Evolutionary conservation across 2,113 vertebrate species (phyloP).

Genomic region (Guaruba guarouba): DNA sequence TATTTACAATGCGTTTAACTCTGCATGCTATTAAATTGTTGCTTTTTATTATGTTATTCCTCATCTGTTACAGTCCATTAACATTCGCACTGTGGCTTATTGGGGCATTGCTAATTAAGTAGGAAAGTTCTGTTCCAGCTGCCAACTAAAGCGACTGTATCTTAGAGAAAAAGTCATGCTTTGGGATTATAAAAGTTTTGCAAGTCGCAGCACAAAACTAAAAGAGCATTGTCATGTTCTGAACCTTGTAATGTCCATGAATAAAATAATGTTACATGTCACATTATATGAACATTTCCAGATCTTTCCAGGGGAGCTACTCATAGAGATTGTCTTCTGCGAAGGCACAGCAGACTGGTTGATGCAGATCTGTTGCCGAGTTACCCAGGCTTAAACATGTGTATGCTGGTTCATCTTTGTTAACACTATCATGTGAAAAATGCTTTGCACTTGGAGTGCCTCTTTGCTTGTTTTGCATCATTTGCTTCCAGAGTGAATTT

Average conservation of each 20-base stretch:
- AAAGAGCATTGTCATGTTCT: neutral
- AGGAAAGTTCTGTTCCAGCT: neutral
- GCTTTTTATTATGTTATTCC: neutral
- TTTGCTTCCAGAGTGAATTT: neutral
- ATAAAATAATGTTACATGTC: neutral
- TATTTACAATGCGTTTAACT: neutral
- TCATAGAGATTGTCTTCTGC: neutral
- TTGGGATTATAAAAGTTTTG: neutral
- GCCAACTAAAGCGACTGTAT: neutral
- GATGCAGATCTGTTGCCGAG: neutral
- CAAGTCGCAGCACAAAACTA: neutral
- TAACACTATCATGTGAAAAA: accelerated
- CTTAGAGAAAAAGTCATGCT: neutral
- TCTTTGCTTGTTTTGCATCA: neutral
- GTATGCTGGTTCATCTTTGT: accelerated
- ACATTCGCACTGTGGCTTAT: neutral
- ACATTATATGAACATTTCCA: accelerated
- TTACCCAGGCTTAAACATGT: neutral
- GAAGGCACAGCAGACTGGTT: neutral
- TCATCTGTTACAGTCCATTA: neutral
- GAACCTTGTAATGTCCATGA: accelerated
- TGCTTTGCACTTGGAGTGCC: neutral
- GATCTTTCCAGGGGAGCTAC: neutral
- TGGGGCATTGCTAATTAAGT: neutral
- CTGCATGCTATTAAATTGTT: neutral